Evolutionary conservation across 2,888 invertebrate species (phyloP).

Genomic region (Auanema freiburgensis): DNA sequence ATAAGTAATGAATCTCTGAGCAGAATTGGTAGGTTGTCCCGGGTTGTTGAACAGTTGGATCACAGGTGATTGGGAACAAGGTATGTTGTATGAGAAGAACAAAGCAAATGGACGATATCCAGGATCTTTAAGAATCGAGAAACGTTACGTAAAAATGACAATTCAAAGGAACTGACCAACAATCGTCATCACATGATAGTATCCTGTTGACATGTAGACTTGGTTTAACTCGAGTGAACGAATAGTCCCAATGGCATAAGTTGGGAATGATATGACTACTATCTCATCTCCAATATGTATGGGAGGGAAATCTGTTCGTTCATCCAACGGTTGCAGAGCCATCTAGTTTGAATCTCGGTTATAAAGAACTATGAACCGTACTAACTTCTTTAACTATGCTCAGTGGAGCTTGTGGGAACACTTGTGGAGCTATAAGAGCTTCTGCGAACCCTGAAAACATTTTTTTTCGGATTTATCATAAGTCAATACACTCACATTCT

Average conservation of each 20-base stretch:
- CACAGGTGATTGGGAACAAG: slow-evolving; percentile 20
- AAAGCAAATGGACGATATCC: slow-evolving; percentile 34
- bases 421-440: slow-evolving; percentile 24
- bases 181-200: slow-evolving; percentile 31
- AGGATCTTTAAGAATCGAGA: slow-evolving; percentile 24
- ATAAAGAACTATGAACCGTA: neutral
- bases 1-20: slow-evolving; percentile 22
- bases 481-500: slow-evolving; percentile 25
- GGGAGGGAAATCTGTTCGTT: slow-evolving; percentile 27
- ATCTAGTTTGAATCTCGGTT: slow-evolving; percentile 9
- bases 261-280: slow-evolving; percentile 30
- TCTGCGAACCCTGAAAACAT: slow-evolving; percentile 34
- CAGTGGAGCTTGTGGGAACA: slow-evolving; percentile 29
- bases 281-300: slow-evolving; percentile 41
- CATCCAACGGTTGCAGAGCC: slow-evolving; percentile 26
- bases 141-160: neutral
- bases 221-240: slow-evolving; percentile 14
- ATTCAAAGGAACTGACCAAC: slow-evolving; percentile 22
- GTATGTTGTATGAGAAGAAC: slow-evolving; percentile 33
- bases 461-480: neutral
- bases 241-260: slow-evolving; percentile 25
- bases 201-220: slow-evolving; percentile 17
- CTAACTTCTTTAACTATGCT: slow-evolving; percentile 9
- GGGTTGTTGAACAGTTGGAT: slow-evolving; percentile 10
- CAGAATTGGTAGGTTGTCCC: neutral